These are phyloP conservation scores for Barnardius zonarius DNA, from an alignment of 2,113 vertebrate genomes.

Conservation along the genomic window DNA sequence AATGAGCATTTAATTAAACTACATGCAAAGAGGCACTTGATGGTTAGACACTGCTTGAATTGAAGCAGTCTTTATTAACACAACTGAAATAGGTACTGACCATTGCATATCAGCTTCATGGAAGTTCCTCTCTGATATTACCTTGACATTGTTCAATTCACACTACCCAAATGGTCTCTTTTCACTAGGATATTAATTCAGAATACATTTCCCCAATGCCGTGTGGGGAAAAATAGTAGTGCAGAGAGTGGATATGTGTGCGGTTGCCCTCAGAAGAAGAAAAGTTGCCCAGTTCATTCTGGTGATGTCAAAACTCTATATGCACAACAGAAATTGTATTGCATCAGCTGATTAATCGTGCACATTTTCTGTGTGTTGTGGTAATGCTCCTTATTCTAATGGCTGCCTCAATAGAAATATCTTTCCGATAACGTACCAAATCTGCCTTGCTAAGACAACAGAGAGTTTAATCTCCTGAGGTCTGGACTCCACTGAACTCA, in stretches of 20 bases:
- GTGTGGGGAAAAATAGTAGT: background rate
- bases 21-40: background rate
- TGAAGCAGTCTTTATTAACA: background rate
- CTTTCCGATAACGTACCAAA: background rate
- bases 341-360: background rate
- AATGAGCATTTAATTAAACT: slow-evolving; percentile 5
- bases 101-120: background rate
- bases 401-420: background rate
- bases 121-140: background rate
- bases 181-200: background rate
- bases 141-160: background rate
- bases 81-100: background rate
- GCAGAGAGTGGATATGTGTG: background rate
- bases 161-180: background rate
- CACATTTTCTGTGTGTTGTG: background rate
- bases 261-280: background rate
- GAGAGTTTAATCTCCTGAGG: background rate
- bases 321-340: background rate
- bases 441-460: background rate
- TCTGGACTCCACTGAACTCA: background rate
- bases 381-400: background rate
- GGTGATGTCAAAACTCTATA: background rate
- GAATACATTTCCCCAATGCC: background rate
- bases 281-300: background rate
- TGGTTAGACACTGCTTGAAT: background rate